phyloP scores from a whole-genome alignment of 2,888 invertebrate species.

The Odontomyia ornata region DNA sequence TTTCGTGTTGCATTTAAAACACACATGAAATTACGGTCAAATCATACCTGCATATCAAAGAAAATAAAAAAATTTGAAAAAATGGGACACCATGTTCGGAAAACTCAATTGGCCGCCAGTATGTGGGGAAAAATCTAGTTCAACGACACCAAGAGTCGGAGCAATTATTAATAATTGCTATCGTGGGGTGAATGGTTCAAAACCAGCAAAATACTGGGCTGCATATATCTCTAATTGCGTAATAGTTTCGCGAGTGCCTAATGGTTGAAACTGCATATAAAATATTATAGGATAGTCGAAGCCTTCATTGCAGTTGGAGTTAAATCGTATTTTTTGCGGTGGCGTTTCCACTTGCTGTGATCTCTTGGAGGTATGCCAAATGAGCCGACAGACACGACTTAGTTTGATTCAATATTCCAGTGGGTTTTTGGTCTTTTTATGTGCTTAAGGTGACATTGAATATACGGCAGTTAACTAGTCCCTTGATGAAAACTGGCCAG shows the following conservation, averaged over 20 bases:
- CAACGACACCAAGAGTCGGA: not conserved
- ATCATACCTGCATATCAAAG: not conserved
- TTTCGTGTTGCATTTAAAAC: not conserved
- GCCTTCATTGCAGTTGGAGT: not conserved
- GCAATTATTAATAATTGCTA: not conserved
- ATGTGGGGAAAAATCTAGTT: not conserved
- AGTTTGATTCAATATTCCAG: no score
- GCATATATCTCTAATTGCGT: not conserved
- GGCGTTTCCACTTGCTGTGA: not conserved
- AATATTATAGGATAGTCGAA: no score
- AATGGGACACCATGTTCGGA: not conserved
- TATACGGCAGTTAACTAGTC: no score
- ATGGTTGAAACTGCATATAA: no score
- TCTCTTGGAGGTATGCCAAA: not conserved
- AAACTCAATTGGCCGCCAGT: not conserved
- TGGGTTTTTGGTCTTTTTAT: no score
- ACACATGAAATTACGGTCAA: not conserved
- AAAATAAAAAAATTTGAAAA: no score
- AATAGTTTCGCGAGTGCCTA: not conserved
- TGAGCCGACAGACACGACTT: no score
- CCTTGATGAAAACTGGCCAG: not conserved
- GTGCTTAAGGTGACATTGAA: not conserved
- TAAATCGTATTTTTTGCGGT: not conserved
- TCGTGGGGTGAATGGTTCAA: not conserved
- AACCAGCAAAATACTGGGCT: not conserved